Evolutionary conservation across 2,888 invertebrate genomes (phyloP), one percentile per base, ranked within the genome.

Genomic region (Ypsolopha scabrella): DNA sequence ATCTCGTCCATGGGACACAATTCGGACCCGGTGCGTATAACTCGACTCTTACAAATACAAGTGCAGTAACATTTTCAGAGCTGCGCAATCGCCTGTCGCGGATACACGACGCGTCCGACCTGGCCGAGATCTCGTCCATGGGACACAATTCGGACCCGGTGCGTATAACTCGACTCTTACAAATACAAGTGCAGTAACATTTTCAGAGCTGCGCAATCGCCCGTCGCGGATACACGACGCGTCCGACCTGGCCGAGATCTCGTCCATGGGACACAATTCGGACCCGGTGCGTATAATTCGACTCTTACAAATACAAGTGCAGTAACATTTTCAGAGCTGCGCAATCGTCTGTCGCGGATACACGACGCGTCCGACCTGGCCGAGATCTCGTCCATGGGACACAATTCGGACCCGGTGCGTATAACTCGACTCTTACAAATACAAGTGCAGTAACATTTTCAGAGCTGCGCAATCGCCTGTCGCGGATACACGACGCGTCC

Each of bases 301-400:
- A 24, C 24, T 4, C 4, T 24, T 24, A 24, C 24, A 24, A 24
- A 24, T 24, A 24, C 24, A 24, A 63, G 75, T 66, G 56, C 79
- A 80, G 83, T 80, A 55, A 70, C 70, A 57, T 61, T 60, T 60
- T 55, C 83, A 75, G 93, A 94, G 65, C 80, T 94, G 60, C 89
- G 90, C 63, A 77, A 82, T 65, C 80, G 91, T 43, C 78, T 92
- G 59, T 81, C 88, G 52, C 85, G 88, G 61, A 89, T 91, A 58
- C 90, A 91, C 75, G 89, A 90, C 72, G 85, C 88, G 1, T 89
- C 90, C 6, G 91, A 91, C 71, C 72, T 90, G 52, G 86, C 88
- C 0, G 90, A 90, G 68, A 70, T 91, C 38, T 87, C 88, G 0
- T 80, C 88, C n/a, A 67, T 88, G 51, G 89, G 88, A 43, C 82